Conservation (phyloP, 2,797 vertebrate genomes). For the Onychomys arenicola region DNA sequence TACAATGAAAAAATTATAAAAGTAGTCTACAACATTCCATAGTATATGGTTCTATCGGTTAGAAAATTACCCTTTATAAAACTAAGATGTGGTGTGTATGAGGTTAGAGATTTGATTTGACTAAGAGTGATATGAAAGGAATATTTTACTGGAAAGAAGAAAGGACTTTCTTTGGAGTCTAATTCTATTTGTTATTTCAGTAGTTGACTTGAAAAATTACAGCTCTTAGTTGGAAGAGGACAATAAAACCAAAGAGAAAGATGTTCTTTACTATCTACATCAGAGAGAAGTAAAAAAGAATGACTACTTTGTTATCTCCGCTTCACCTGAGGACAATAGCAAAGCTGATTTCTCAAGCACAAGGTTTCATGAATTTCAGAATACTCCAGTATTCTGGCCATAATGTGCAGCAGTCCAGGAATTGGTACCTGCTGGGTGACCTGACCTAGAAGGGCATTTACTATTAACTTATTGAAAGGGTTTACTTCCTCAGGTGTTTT, state of each 20-base stretch:
- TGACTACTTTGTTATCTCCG: background rate
- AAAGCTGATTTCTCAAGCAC: background rate
- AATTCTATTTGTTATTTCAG: conserved; percentile 17
- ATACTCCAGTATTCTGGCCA: background rate
- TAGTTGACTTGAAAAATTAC: conserved; percentile 15
- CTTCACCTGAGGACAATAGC: background rate
- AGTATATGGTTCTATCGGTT: conserved; percentile 20
- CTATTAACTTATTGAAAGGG: conserved; percentile 1
- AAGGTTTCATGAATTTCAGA: conserved; percentile 49
- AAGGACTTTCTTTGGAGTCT: background rate
- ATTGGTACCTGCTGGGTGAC: background rate
- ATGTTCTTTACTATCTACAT: conserved; percentile 22
- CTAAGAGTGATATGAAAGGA: background rate
- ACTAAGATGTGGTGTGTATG: background rate
- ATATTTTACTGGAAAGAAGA: background rate
- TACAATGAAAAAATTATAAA: conserved; percentile 56
- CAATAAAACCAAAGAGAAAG: conserved; percentile 20
- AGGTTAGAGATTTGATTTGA: conserved; percentile 8
- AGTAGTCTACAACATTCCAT: background rate
- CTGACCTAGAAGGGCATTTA: background rate
- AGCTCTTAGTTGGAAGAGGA: conserved; percentile 9
- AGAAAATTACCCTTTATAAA: conserved; percentile 23
- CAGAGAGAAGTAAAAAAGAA: background rate
- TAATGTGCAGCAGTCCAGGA: background rate
- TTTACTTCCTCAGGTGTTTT: conserved; percentile 52